Base-by-base conservation (phyloP, 2,113 vertebrate species). In the Sylvilagus bachmani region DNA sequence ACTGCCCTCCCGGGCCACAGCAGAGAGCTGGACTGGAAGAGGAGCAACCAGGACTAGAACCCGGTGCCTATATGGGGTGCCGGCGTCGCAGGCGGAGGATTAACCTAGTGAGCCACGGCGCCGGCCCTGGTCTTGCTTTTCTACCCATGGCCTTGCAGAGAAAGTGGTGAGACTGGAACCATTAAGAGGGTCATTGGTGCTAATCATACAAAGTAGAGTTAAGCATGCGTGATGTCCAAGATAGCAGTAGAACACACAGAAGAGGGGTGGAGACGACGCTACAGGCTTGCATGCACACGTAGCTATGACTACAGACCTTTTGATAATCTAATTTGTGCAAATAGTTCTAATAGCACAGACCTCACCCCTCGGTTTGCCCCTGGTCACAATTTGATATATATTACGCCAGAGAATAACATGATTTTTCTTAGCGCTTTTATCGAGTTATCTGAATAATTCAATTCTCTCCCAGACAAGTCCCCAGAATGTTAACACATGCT, bases 381-480 rank as follows among this genome's bases (percentile, higher is more conserved):
- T 29, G 79, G 61, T 85, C 38, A 44, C 62, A 62, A 80, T 96
- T 61, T 96, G 92, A 95, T 86, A 73, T 29, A 62, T 73, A 71
- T 74, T 31, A 73, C 93, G 38, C 94, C 80, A 94, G 29, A 94
- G 31, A 93, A 44, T 82, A 82, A 79, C 44, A 71, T 44, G 86
- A 66, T 85, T 96, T 95, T 74, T 92, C 89, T 84, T 12, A 2
- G 95, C 69, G 90, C 36, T 88, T 96, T 89, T 97, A 92, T 89
- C 89, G 96, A 95, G 64, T 97, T 95, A 96, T 49, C 92, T 97
- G 95, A 96, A 97, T 97, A 98, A 98, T 97, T 98, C 86, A 95
- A 73, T 97, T 98, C 92, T 94, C 93, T 97, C 81, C 82, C 25
- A 94, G 90, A 92, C 89, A 95, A 95, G 66, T 93, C 97, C 55